A percentile compares a stretch with the other conserved stretches of the same genome.
phyloP scores from a whole-genome alignment of 2,113 vertebrate species.

The Amblyornis subalaris region DNA sequence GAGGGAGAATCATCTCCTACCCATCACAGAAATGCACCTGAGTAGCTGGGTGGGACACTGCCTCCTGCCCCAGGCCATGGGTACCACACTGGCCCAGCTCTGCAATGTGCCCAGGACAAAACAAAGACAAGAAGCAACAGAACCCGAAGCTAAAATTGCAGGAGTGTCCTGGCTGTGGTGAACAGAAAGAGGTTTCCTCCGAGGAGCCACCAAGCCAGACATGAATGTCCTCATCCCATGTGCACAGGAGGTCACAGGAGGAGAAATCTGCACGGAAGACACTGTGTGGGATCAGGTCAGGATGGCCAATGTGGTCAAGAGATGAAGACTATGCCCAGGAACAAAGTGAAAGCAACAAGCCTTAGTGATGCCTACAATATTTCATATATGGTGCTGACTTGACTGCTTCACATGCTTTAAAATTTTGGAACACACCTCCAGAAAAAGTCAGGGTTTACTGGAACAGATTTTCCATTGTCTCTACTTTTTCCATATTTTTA shows the following conservation, averaged over 20 bases:
- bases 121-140: neutral
- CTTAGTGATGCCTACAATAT: neutral
- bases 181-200: neutral
- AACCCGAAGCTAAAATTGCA: neutral
- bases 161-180: rapidly evolving
- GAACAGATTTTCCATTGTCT: neutral
- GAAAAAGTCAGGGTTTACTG: neutral
- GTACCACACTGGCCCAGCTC: neutral
- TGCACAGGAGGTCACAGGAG: neutral
- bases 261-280: neutral
- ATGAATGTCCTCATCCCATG: neutral
- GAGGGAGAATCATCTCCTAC: neutral
- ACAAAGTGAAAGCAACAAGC: neutral
- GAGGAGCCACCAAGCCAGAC: neutral
- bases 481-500: neutral
- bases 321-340: neutral
- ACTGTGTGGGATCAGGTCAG: neutral
- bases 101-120: rapidly evolving
- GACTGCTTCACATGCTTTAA: neutral
- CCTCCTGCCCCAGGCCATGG: neutral
- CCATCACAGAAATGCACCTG: neutral
- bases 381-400: rapidly evolving
- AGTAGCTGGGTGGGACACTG: neutral
- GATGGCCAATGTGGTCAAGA: rapidly evolving
- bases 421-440: neutral